Evolutionary conservation across 1,140 invertebrate genomes (phyloP).

Genomic region (Listronotus bonariensis): DNA sequence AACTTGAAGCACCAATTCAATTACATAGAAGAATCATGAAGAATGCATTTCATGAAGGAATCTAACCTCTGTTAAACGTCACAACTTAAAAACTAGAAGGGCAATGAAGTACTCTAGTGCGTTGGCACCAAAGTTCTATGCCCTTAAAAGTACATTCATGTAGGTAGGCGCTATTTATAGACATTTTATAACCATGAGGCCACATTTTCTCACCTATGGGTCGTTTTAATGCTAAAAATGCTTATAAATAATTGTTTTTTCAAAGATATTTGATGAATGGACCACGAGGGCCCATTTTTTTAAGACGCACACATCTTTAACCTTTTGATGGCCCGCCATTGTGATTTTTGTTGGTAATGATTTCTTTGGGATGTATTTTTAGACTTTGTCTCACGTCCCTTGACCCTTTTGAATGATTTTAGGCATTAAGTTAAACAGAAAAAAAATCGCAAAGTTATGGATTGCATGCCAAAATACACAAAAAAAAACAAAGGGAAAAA

Average conservation of each 20-base stretch:
- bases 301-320: slow-evolving; percentile 45
- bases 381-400: slow-evolving; percentile 26
- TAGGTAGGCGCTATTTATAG: slow-evolving; percentile 35
- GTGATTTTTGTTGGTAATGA: slow-evolving; percentile 47
- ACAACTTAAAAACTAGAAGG: slow-evolving; percentile 28
- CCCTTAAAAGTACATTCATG: slow-evolving; percentile 44
- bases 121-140: slow-evolving; percentile 40
- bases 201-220: slow-evolving; percentile 22
- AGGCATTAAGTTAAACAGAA: too few relatives aligned
- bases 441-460: background rate
- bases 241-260: slow-evolving; percentile 9
- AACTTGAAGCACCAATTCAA: slow-evolving; percentile 45
- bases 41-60: slow-evolving; percentile 43
- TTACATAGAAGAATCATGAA: slow-evolving; percentile 37
- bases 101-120: slow-evolving; percentile 28
- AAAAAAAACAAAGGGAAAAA: slow-evolving; percentile 3
- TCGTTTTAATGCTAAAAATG: slow-evolving; percentile 16
- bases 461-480: background rate
- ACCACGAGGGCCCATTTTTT: slow-evolving; percentile 33
- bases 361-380: slow-evolving; percentile 46
- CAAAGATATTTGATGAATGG: background rate
- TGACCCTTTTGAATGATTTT: slow-evolving; percentile 22
- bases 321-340: slow-evolving; percentile 52
- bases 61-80: slow-evolving; percentile 35
- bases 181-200: slow-evolving; percentile 22